Conservation (phyloP, 1,140 invertebrate genomes). For the Lepidurus packardi region DNA sequence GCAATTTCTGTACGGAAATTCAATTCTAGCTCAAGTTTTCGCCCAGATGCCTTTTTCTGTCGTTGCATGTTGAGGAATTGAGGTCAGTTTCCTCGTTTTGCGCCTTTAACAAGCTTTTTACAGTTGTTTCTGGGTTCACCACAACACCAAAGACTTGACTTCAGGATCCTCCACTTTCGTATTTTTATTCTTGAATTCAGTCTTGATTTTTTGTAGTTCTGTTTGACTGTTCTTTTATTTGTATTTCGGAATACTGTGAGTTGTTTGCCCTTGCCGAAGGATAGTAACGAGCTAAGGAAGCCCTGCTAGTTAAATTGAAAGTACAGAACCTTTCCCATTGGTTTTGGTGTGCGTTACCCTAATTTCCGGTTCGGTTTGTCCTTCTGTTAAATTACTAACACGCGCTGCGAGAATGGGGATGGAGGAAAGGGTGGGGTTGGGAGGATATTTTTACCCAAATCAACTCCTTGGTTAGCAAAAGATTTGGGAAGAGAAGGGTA, state of each 20-base stretch:
- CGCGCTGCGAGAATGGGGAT: not conserved
- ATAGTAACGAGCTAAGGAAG: not conserved
- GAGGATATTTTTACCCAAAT: not conserved
- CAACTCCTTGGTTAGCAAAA: not conserved
- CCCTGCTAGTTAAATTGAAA: not conserved
- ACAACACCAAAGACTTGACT: no score
- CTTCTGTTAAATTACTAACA: conserved; percentile 9
- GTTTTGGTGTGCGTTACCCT: conserved; percentile 13
- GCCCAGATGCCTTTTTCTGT: no score
- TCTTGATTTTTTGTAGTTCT: not conserved
- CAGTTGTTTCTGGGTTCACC: no score
- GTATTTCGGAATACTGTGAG: not conserved
- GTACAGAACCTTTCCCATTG: not conserved
- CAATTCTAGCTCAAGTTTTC: no score
- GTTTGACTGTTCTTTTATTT: not conserved
- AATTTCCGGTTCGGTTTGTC: conserved; percentile 6
- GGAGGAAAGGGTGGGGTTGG: not conserved
- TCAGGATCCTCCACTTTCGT: no score
- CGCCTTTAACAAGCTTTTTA: no score
- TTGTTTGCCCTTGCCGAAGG: conserved; percentile 13
- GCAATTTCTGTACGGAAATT: no score
- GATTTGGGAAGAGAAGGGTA: not conserved
- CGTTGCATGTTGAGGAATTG: no score
- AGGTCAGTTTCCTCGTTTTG: no score
- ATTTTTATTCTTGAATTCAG: not conserved